Percentiles rank a stretch among this genome's conserved stretches.
phyloP scores from a whole-genome alignment of 2,888 invertebrate species.

The Autographa pulchrina region DNA sequence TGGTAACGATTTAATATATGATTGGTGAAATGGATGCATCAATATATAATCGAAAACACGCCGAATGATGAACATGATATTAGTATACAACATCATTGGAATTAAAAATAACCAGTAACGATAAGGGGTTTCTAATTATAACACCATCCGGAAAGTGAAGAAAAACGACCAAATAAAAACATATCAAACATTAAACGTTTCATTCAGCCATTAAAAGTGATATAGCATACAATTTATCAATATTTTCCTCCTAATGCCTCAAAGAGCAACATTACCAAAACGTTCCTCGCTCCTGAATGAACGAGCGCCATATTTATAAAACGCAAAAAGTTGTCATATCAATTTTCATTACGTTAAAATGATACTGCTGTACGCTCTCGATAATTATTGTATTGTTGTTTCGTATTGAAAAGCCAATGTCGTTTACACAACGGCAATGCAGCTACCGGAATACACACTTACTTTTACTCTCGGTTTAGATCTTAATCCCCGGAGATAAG shows the following conservation, averaged over 20 bases:
- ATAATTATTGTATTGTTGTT: constrained; percentile 70
- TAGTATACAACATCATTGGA: no score
- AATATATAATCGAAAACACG: no score
- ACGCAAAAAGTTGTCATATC: constrained; percentile 48
- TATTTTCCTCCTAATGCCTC: constrained; percentile 1
- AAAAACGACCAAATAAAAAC: neutral
- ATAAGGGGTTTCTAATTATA: neutral
- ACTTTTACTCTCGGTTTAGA: constrained; percentile 30
- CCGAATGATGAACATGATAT: no score
- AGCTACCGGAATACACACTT: constrained; percentile 58
- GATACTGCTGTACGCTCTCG: constrained; percentile 53
- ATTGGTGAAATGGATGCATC: no score
- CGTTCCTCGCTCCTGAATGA: neutral
- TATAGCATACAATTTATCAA: constrained; percentile 6
- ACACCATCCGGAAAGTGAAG: neutral
- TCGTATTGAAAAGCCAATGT: constrained; percentile 70
- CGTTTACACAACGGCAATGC: constrained; percentile 70
- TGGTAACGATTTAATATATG: no score
- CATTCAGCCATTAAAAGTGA: neutral
- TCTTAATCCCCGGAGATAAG: constrained; percentile 48
- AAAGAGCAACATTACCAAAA: constrained; percentile 8
- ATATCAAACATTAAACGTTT: constrained; percentile 8
- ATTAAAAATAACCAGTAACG: no score
- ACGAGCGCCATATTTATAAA: constrained; percentile 10
- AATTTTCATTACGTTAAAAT: constrained; percentile 60